These are phyloP conservation scores for Mormyrops boulengeri DNA, from an alignment of 2,797 vertebrate genomes.

Conservation along the genomic window DNA sequence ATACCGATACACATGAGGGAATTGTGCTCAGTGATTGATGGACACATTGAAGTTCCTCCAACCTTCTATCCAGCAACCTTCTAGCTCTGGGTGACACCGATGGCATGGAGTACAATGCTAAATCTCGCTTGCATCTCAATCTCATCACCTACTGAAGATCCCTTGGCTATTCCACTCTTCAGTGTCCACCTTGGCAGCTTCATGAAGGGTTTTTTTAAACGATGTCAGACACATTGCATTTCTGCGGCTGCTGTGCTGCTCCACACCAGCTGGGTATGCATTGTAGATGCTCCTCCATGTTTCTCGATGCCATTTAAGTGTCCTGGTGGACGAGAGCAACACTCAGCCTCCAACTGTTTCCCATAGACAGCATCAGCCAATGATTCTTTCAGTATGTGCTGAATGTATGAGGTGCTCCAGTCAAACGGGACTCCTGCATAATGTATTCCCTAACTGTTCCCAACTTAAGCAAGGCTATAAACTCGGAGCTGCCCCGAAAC, in stretches of 20 bases:
- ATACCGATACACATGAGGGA: not conserved
- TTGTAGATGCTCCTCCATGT: not conserved
- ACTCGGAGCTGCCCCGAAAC: slow-evolving; percentile 16
- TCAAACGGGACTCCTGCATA: not conserved
- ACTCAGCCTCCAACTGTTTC: not conserved
- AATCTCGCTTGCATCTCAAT: not conserved
- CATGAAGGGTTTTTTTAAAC: not conserved
- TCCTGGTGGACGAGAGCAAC: not conserved
- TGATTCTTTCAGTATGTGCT: slow-evolving; percentile 21
- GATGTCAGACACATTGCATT: slow-evolving; percentile 3
- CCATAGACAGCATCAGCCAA: not conserved
- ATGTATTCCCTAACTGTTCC: slow-evolving; percentile 17
- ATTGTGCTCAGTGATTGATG: not conserved
- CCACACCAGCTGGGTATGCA: not conserved
- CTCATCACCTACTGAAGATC: not conserved
- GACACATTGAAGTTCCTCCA: not conserved
- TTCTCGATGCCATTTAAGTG: slow-evolving; percentile 1
- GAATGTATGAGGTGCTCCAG: slow-evolving; percentile 5
- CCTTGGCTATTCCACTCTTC: not conserved
- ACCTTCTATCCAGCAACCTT: not conserved
- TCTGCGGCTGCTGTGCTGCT: not conserved
- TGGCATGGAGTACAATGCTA: not conserved
- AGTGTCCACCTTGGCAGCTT: not conserved
- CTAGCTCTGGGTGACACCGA: not conserved
- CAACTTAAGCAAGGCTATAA: slow-evolving; percentile 22